Evolutionary conservation across 2,113 vertebrate species (phyloP).

Genomic region (Pantherophis guttatus): DNA sequence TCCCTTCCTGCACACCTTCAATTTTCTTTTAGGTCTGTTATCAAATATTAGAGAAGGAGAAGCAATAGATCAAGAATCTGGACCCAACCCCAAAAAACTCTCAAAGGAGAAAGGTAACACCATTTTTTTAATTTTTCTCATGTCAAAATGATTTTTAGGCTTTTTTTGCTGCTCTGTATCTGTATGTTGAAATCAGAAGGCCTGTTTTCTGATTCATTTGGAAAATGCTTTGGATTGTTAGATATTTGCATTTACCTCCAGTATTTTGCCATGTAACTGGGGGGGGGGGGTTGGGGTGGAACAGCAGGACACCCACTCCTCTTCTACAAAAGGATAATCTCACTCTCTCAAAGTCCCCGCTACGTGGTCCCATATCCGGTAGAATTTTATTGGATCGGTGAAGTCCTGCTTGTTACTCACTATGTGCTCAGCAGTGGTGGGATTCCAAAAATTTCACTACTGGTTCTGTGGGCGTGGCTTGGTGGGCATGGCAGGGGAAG

Average conservation of each 20-base stretch:
- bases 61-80: constrained; percentile 75
- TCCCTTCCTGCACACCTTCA: neutral
- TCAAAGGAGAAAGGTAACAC: constrained; percentile 85
- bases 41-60: constrained; percentile 75
- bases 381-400: neutral
- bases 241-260: neutral
- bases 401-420: neutral
- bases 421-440: too few relatives aligned
- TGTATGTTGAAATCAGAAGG: constrained; percentile 7
- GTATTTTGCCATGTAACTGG: neutral
- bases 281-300: too few relatives aligned
- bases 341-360: neutral
- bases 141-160: constrained; percentile 1
- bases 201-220: neutral
- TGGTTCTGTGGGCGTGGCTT: too few relatives aligned
- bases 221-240: neutral
- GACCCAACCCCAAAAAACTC: constrained; percentile 82
- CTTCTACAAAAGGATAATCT: neutral
- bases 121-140: neutral
- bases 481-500: too few relatives aligned
- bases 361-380: neutral
- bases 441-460: too few relatives aligned
- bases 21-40: constrained; percentile 66
- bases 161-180: neutral
- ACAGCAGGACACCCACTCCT: neutral